A percentile compares a stretch with the other conserved stretches of the same genome.
Conservation (phyloP, 2,888 invertebrate species). For the Tachina fera region DNA sequence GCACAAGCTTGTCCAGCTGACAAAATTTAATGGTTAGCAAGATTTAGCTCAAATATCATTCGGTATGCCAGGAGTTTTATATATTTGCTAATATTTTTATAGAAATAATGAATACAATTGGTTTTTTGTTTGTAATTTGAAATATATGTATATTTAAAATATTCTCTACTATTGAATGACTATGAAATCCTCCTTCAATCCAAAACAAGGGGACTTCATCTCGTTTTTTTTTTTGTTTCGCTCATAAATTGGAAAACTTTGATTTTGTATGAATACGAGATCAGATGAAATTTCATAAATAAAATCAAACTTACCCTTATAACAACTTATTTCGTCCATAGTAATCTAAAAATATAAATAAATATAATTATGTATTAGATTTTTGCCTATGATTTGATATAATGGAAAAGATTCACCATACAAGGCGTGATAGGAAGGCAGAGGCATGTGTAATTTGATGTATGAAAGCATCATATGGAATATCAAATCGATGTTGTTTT, state of each 20-base stretch:
- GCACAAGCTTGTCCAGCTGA: too few relatives aligned
- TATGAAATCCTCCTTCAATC: slow-evolving; percentile 9
- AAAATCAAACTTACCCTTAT: not conserved
- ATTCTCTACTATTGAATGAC: slow-evolving; percentile 23
- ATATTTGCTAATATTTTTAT: too few relatives aligned
- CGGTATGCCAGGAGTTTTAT: too few relatives aligned
- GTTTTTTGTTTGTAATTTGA: slow-evolving; percentile 14
- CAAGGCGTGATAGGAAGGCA: not conserved
- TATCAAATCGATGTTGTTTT: not conserved
- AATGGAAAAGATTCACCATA: not conserved
- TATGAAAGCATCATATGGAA: not conserved
- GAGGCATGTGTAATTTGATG: not conserved
- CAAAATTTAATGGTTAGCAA: too few relatives aligned
- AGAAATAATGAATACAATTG: not conserved
- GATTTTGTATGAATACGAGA: not conserved
- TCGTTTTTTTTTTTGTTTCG: not conserved
- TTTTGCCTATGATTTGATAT: not conserved
- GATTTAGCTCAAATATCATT: too few relatives aligned
- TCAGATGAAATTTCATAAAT: not conserved
- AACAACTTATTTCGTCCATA: not conserved
- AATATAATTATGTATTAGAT: not conserved
- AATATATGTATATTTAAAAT: slow-evolving; percentile 29
- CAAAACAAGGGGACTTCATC: slow-evolving; percentile 4
- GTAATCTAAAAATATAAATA: slow-evolving; percentile 3
- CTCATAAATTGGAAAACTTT: not conserved